Evolutionary conservation across 2,797 vertebrate species (phyloP), one percentile per base, ranked within the genome.

Genomic region (Brachyrhaphis roseni): DNA sequence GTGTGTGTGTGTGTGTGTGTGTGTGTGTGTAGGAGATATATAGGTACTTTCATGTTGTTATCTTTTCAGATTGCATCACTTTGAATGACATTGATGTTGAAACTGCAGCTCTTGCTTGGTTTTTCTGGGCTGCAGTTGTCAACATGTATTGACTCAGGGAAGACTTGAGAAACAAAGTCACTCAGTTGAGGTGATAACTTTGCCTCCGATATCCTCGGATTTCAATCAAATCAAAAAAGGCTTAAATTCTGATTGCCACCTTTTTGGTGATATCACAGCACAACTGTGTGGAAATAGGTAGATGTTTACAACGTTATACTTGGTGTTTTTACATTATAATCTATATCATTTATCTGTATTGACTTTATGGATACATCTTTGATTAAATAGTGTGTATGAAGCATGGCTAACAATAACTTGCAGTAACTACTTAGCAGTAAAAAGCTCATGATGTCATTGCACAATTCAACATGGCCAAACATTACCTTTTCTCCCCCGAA

Each of bases 401-500:
- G 31, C 31, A 34, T 3, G 2, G 2, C 16, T 18, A 34, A 64
- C 59, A 62, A 15, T 18, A 18, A 6, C 26, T 64, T 64, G 59
- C 15, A 36, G 15, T 64, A 64, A 34, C 28, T 64, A 15, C 31
- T 64, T 64, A 18, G 2, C 31, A 34, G 28, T 31, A 34, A 64
- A 34, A 39, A 23, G 34, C 18, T 39, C 15, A 66, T 39, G 18
- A 23, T 18, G 62, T 39, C 8, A 66, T 66, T 20, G 34, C 20
- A 66, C 23, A 4, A 11, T 36, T 66, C 62, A 20, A 18, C 18
- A 36, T 64, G 62, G 15, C 8, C 51, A 53, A 10, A 93, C 78
- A 90, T 95, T 93, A 94, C 90, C 83, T 94, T 90, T 94, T 92
- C 84, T 4, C 76, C 34, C 18, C 18, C 76, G 86, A 92, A 87